Conservation (phyloP, 2,113 vertebrate genomes). For the Henicopernis longicauda region DNA sequence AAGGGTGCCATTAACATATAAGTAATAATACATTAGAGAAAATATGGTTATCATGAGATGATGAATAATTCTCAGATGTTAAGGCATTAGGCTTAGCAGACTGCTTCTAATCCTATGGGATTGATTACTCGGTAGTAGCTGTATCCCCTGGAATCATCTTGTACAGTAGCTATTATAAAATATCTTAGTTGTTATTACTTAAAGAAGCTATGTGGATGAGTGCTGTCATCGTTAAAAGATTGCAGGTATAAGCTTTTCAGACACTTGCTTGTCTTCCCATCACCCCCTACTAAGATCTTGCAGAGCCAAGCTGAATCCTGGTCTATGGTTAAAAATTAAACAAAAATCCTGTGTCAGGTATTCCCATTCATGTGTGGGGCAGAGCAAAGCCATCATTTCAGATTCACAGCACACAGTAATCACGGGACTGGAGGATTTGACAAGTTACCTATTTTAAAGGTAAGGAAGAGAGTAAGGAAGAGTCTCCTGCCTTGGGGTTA, state of each 20-base stretch:
- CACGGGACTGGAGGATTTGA: neutral
- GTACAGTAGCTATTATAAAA: neutral
- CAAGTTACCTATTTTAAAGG: neutral
- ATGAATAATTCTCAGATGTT: slow-evolving; percentile 41
- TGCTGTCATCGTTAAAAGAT: neutral
- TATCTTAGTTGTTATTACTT: neutral
- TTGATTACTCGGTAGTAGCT: neutral
- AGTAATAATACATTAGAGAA: slow-evolving; percentile 63
- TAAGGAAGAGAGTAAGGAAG: neutral
- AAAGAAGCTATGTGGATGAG: neutral
- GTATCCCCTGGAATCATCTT: neutral
- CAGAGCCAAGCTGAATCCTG: neutral
- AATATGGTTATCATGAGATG: slow-evolving; percentile 12
- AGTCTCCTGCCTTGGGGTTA: neutral
- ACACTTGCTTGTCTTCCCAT: neutral
- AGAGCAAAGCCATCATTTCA: neutral
- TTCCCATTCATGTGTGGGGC: neutral
- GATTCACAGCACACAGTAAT: neutral
- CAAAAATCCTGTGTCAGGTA: neutral
- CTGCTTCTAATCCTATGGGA: slow-evolving; percentile 1
- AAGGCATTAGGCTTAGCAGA: slow-evolving; percentile 26
- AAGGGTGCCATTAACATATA: slow-evolving; percentile 43
- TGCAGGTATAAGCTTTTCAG: neutral
- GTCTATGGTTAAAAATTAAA: neutral
- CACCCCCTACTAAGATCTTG: neutral